Evolutionary conservation across 2,113 vertebrate genomes (phyloP).

Genomic region (Archocentrus centrarchus): DNA sequence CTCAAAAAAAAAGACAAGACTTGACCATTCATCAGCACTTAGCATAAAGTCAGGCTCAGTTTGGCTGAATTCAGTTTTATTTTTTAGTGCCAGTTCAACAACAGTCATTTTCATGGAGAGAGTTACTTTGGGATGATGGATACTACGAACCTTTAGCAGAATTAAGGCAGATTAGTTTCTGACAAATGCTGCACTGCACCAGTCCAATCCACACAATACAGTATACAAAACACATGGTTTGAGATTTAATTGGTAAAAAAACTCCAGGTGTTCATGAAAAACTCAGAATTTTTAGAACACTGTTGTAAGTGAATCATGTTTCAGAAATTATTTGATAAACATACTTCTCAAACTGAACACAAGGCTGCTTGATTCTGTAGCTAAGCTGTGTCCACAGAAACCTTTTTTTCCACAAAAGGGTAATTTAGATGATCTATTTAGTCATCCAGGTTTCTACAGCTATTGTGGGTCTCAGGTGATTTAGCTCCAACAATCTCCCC

Average conservation of each 20-base stretch:
- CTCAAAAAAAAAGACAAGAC: too few species aligned
- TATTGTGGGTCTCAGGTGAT: too few species aligned
- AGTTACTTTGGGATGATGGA: background rate
- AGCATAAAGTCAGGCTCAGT: background rate
- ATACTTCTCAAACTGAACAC: background rate
- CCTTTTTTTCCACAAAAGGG: too few species aligned
- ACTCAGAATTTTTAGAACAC: too few species aligned
- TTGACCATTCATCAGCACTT: too few species aligned
- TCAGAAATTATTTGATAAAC: background rate
- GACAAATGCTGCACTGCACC: conserved; percentile 2
- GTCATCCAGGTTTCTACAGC: too few species aligned
- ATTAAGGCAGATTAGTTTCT: conserved; percentile 5
- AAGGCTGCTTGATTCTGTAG: background rate
- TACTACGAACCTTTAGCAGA: background rate
- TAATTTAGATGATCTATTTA: too few species aligned
- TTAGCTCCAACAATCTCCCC: too few species aligned
- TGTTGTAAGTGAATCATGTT: background rate
- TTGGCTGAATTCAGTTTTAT: background rate
- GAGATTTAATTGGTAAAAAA: background rate
- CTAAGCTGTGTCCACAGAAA: background rate
- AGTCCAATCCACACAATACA: background rate
- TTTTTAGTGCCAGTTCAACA: background rate
- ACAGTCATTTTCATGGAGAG: background rate
- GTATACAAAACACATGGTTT: background rate
- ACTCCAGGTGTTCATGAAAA: background rate